Base-by-base conservation (phyloP, 2,888 invertebrate species). In the Nomada fucata region DNA sequence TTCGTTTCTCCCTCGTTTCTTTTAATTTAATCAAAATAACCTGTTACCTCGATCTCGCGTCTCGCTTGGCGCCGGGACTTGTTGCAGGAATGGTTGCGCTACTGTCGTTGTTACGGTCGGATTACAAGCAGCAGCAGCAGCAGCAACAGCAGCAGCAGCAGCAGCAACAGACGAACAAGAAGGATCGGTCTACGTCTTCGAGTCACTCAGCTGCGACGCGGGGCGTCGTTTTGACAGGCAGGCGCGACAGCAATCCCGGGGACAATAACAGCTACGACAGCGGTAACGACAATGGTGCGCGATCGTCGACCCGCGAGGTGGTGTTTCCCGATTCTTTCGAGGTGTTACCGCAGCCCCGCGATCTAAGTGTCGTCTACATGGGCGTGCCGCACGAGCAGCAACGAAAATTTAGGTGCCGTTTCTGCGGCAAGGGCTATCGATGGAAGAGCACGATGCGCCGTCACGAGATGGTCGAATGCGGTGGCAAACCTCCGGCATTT, bases 381-480 rank as follows among this genome's bases (percentile, higher is more conserved):
- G 94, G 93, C 44, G 94, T 95, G 60, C 93, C 95, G 64, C 91
- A 95, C 91, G 95, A 95, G 90, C 94, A 95, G 47, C 94, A 94
- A 88, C 94, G 95, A 4, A 96, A 96, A 91, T 97, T 97, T 94
- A 96, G 97, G 67, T 97, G 97, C 92, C 95, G 97, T 69, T 97
- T 97, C 92, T 97, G 97, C 94, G 97, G 97, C 84, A 97, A 97
- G 94, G 95, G 96, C 86, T 97, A 97, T 94, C 96, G 97, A 90
- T 97, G 97, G 97, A 97, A 97, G 94, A 97, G 97, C 68, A 97
- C 97, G 79, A 95, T 97, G 95, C 95, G 97, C 15, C 95, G 97
- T 5, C 97, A 97, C 94, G 97, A 97, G 94, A 96, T 96, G 94
- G 97, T 97, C 83, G 97, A 97, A 94, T 97, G 97, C 94, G 97